Conservation (phyloP, 2,888 invertebrate genomes). For the Nomada hirtipes region DNA sequence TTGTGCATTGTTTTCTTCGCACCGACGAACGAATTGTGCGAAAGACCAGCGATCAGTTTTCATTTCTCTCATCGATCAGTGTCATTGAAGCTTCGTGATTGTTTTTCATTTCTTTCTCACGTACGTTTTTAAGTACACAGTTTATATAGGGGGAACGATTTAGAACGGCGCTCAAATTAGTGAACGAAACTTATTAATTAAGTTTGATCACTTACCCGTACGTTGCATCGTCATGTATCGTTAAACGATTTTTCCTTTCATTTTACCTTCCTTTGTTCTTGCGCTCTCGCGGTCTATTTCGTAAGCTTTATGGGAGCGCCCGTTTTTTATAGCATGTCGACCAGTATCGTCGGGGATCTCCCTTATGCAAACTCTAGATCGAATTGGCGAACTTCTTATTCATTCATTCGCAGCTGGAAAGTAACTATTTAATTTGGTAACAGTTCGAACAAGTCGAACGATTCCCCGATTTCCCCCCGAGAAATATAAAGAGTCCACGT, state of each 20-base stretch:
- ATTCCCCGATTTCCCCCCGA: background rate
- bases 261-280: constrained; percentile 6
- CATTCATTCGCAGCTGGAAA: no score
- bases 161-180: constrained; percentile 20
- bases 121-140: constrained; percentile 49
- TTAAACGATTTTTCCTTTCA: constrained; percentile 22
- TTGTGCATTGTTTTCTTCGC: constrained; percentile 13
- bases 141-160: constrained; percentile 5
- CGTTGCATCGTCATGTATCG: constrained; percentile 18
- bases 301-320: constrained; percentile 28
- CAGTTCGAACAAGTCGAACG: background rate
- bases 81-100: constrained; percentile 31
- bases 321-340: constrained; percentile 19
- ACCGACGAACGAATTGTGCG: background rate
- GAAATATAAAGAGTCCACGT: background rate
- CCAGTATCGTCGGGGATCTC: background rate
- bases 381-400: constrained; percentile 1
- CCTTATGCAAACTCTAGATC: background rate
- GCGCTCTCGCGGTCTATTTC: constrained; percentile 20
- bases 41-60: constrained; percentile 6
- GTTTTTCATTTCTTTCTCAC: constrained; percentile 33
- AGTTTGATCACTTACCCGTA: constrained; percentile 44
- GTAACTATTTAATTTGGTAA: background rate
- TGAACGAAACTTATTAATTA: constrained; percentile 12
- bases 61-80: constrained; percentile 11